These are phyloP conservation scores for Gobiocypris rarus DNA, from an alignment of 2,113 vertebrate genomes.

Conservation along the genomic window DNA sequence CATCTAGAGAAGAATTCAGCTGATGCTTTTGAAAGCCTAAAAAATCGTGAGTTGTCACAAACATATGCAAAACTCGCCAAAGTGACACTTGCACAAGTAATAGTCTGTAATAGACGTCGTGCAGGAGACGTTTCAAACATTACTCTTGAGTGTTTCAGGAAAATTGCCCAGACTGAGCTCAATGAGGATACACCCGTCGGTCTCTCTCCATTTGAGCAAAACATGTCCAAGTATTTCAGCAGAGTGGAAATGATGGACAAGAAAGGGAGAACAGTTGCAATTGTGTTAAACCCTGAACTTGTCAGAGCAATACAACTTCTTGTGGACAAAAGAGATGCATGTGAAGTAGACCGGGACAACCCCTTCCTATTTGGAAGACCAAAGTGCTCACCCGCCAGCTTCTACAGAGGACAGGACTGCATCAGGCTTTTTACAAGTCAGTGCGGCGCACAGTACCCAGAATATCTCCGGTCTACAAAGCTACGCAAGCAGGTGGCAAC, in stretches of 20 bases:
- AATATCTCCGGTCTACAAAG: neutral
- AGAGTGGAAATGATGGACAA: conserved; percentile 16
- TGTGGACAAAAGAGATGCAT: conserved; percentile 19
- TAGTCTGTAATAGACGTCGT: neutral
- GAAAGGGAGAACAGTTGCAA: neutral
- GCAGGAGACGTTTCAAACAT: conserved; percentile 13
- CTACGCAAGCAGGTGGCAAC: conserved; percentile 4
- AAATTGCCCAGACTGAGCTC: neutral
- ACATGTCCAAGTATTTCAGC: conserved; percentile 20
- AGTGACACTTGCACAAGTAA: conserved; percentile 6
- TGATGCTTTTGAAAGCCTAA: neutral
- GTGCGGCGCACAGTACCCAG: conserved; percentile 34
- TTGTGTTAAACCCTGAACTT: conserved; percentile 17
- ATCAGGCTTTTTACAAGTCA: neutral
- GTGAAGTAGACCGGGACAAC: neutral
- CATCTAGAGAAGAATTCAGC: neutral
- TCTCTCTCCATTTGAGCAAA: conserved; percentile 20
- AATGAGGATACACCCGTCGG: neutral
- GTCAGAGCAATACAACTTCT: neutral
- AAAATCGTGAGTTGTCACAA: neutral
- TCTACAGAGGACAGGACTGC: neutral
- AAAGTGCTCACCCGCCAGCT: neutral
- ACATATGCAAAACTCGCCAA: neutral
- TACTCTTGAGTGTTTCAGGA: neutral
- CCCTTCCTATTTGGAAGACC: conserved; percentile 57